Evolutionary conservation across 1,140 invertebrate genomes (phyloP).

Genomic region (Drosophila arizonae): DNA sequence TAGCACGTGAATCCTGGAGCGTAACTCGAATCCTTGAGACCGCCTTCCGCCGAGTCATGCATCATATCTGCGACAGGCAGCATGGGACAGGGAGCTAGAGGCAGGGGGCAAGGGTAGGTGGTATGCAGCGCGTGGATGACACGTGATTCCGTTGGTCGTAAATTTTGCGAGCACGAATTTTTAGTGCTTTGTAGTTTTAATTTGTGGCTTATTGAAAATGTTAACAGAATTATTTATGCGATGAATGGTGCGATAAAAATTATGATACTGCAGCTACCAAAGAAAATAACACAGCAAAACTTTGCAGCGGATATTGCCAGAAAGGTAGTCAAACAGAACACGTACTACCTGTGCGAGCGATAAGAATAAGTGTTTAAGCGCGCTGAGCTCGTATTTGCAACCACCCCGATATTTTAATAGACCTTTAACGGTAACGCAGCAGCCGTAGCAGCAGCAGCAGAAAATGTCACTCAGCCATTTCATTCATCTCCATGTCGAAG

Average conservation of each 20-base stretch:
- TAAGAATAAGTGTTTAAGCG: constrained; percentile 47
- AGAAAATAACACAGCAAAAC: constrained; percentile 5
- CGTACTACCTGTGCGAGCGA: constrained; percentile 35
- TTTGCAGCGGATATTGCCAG: constrained; percentile 65
- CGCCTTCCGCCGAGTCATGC: constrained; percentile 75
- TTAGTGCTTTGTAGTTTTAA: constrained; percentile 82
- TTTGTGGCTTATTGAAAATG: constrained; percentile 79
- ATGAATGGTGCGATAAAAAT: constrained; percentile 61
- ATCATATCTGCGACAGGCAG: constrained; percentile 60
- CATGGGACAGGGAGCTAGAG: neutral
- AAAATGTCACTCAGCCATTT: constrained; percentile 79
- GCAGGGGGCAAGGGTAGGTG: constrained; percentile 19
- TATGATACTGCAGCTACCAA: constrained; percentile 41
- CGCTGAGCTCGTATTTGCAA: constrained; percentile 27
- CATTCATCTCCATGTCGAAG: constrained; percentile 48
- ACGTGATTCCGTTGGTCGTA: constrained; percentile 81
- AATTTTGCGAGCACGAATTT: constrained; percentile 66
- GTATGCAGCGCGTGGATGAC: constrained; percentile 74
- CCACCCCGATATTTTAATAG: constrained; percentile 56
- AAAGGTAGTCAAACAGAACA: constrained; percentile 29
- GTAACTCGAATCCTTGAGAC: constrained; percentile 48
- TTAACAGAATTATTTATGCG: constrained; percentile 81
- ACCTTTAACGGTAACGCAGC: constrained; percentile 21
- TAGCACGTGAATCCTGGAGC: constrained; percentile 63
- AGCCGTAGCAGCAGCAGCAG: constrained; percentile 12